Base-by-base conservation (phyloP, 2,113 vertebrate species). In the Copsychus sechellarum region DNA sequence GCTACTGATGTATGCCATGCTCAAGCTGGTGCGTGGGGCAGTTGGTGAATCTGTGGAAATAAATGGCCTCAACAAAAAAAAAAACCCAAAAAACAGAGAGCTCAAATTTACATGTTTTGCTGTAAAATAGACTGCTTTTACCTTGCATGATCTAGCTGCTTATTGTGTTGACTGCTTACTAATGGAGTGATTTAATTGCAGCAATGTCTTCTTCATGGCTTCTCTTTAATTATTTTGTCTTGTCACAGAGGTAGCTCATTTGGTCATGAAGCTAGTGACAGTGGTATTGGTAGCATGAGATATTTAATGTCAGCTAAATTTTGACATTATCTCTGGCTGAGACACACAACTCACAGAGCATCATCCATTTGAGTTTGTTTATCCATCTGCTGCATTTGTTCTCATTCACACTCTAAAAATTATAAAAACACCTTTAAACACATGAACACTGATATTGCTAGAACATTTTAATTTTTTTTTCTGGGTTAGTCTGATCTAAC, bases 211-310 rank as follows among this genome's bases (percentile, higher is more conserved):
- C 93, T 96, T 97, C 97, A 96, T 94, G 96, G 91, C 42, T 92
- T 61, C 85, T 96, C 66, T 96, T 96, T 95, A 97, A 97, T 95
- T 97, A 97, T 97, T 98, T 96, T 97, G 40, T 83, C 89, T 60
- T 86, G 92, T 93, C 92, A 82, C 48, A 97, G 92, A 94, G 42
- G 56, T 96, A 65, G 73, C 40, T 92, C 65, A 66, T 96, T 81
- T 95, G 79, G 66, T 96, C 28, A 16, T 92, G 88, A 96, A 96
- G 82, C 28, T 60, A 87, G 66, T 90, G 88, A 93, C n/a, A 13
- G 66, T 70, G 72, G 84, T 76, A 89, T 69, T 78, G 85, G 76
- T 95, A 95, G 57, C 31, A 47, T 9, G 24, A 83, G 67, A 90
- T 47, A 51, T 69, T 80, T 90, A 93, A 94, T 45, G 57, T 69